These are phyloP conservation scores for Microcebus lehilahytsara DNA, from an alignment of 2,113 vertebrate genomes.

Conservation along the genomic window DNA sequence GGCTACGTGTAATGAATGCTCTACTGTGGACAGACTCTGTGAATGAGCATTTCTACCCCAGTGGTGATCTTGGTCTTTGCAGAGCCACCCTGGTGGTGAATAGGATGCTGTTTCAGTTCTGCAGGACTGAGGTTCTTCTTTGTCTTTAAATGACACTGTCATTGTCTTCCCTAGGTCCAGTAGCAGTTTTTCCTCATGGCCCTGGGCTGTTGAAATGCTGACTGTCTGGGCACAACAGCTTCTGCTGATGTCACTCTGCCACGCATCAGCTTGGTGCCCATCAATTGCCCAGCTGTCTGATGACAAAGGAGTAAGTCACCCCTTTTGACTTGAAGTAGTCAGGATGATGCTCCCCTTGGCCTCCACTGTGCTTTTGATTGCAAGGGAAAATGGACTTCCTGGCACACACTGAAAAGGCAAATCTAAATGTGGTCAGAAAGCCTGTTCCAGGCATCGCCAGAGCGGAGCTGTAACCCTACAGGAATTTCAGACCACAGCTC, in stretches of 20 bases:
- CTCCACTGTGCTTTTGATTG: background rate
- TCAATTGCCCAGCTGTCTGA: background rate
- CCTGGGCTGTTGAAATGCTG: background rate
- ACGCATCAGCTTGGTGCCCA: background rate
- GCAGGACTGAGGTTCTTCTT: background rate
- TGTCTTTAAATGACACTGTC: background rate
- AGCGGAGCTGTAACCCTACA: background rate
- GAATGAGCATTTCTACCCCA: background rate
- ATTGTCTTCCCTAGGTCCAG: background rate
- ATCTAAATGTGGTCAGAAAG: background rate
- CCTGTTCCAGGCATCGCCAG: background rate
- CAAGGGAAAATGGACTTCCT: background rate
- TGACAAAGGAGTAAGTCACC: background rate
- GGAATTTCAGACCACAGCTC: background rate
- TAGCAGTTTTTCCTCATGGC: background rate
- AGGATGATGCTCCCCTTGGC: background rate
- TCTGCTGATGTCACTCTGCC: background rate
- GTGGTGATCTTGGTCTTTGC: background rate
- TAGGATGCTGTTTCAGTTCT: background rate
- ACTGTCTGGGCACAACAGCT: background rate
- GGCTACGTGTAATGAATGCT: too few species aligned
- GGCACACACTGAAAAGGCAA: background rate
- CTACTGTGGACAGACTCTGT: background rate
- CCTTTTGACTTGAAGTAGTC: background rate
- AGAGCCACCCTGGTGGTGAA: background rate